Percentiles rank a stretch among this genome's conserved stretches.
phyloP scores from a whole-genome alignment of 2,113 vertebrate genomes.

The Sula dactylatra region DNA sequence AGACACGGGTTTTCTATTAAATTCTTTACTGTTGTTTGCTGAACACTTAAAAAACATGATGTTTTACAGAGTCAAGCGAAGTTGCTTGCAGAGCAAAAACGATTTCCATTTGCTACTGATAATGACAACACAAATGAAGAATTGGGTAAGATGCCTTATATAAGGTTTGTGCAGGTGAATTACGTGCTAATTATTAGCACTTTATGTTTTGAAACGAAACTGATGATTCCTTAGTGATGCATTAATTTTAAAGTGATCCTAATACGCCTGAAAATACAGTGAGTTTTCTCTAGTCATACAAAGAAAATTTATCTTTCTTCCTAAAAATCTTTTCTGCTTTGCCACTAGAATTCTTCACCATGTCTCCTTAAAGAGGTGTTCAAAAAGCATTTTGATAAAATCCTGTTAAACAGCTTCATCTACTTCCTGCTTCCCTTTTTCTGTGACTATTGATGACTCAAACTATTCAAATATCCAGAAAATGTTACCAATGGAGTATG shows the following conservation, averaged over 20 bases:
- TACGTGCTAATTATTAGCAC: background rate
- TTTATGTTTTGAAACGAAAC: background rate
- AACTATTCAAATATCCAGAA: background rate
- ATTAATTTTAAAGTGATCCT: background rate
- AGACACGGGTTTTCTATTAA: background rate
- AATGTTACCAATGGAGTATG: background rate
- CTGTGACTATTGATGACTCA: background rate
- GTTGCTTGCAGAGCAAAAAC: constrained; percentile 90
- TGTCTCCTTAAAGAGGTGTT: background rate
- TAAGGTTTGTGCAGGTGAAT: background rate
- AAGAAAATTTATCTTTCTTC: background rate
- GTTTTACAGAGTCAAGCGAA: constrained; percentile 89
- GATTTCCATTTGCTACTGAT: constrained; percentile 91
- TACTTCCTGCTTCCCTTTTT: background rate
- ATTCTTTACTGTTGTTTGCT: background rate
- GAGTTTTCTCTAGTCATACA: background rate
- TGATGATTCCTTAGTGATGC: background rate
- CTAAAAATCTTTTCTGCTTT: background rate
- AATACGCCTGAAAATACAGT: background rate
- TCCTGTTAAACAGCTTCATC: background rate
- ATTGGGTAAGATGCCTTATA: constrained; percentile 78
- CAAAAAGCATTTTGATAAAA: background rate
- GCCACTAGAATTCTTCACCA: background rate
- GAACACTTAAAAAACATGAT: background rate
- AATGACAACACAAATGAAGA: constrained; percentile 92